Base-by-base conservation (phyloP, 1,140 invertebrate species). In the Macrobrachium rosenbergii region DNA sequence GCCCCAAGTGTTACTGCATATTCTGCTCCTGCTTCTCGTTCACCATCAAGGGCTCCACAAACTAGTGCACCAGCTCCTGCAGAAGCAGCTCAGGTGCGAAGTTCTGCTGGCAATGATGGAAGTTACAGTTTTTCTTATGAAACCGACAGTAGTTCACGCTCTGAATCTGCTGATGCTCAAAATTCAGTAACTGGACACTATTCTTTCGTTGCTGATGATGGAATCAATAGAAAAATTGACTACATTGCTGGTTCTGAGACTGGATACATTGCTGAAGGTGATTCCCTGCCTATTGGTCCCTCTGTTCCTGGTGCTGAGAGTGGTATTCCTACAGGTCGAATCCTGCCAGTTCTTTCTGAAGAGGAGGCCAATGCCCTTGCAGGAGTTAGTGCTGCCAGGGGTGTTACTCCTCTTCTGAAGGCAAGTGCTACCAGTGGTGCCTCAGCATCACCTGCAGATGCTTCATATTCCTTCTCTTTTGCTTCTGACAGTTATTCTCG, bases 241-340 rank as follows among this genome's bases (percentile, higher is more conserved):
- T 87, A 87, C 72, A 23, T 23, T 8, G 84, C 84, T n/a, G 84
- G 84, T 16, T 17, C 84, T 63, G 84, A 63, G 16, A 87, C 78
- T 14, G 84, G 84, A 19, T 87, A 80, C 37, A 58, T 87, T 23
- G 84, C 84, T 16, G 59, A 73, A 45, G 84, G 84, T 14, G 84
- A 81, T 62, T 77, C 79, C 23, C 78, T 87, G 52, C 84, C 84
- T 63, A 21, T 43, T 45, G 73, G 28, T 67, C n/a, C 75, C 16
- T 16, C 60, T 43, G 60, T 62, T 63, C 82, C 73, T 19, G 37
- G 69, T 10, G 69, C 69, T 28, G 69, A 72, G 17, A 72, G 17
- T 72, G 69, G 69, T 8, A 72, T 72, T 72, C 69, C 69, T 28
- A 72, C 69, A 16, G 69, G 69, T n/a, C 69, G 69, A 14, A 52